Conservation (phyloP, 2,797 vertebrate species). For the Thunnus albacares region DNA sequence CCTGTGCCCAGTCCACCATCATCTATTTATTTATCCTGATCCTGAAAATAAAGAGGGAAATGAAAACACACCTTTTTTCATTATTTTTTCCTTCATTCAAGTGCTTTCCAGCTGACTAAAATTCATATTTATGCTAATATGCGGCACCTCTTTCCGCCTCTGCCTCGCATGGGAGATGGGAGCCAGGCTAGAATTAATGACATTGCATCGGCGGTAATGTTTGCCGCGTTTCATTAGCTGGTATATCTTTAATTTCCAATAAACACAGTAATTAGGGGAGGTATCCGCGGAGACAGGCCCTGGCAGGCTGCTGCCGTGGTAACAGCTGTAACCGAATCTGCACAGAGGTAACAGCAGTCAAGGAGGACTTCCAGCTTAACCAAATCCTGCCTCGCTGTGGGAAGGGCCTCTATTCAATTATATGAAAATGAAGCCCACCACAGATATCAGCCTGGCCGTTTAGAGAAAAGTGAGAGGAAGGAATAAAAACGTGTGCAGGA, state of each 20-base stretch:
- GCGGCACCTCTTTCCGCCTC: conserved; percentile 77
- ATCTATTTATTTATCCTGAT: conserved; percentile 81
- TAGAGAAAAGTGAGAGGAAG: conserved; percentile 59
- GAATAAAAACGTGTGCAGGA: conserved; percentile 42
- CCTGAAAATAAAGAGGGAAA: conserved; percentile 80
- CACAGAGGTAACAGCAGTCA: conserved; percentile 82
- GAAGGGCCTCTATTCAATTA: conserved; percentile 87
- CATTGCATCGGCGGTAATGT: conserved; percentile 86
- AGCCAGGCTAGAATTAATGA: conserved; percentile 87
- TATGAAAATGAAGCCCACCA: conserved; percentile 88
- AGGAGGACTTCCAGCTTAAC: conserved; percentile 86
- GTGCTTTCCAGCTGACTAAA: conserved; percentile 87
- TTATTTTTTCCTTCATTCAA: conserved; percentile 84
- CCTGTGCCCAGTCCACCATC: conserved; percentile 61
- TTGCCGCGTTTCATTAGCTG: conserved; percentile 88
- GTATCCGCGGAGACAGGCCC: conserved; percentile 85
- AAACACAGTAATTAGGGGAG: conserved; percentile 89
- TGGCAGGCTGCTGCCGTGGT: conserved; percentile 83
- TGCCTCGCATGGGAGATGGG: conserved; percentile 81
- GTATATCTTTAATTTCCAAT: conserved; percentile 91
- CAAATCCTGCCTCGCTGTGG: conserved; percentile 85
- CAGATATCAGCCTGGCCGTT: conserved; percentile 72
- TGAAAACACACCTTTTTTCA: conserved; percentile 84
- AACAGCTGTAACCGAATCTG: conserved; percentile 88
- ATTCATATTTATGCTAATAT: conserved; percentile 89